Conservation (phyloP, 2,888 invertebrate species). For the Galeruca laticollis region DNA sequence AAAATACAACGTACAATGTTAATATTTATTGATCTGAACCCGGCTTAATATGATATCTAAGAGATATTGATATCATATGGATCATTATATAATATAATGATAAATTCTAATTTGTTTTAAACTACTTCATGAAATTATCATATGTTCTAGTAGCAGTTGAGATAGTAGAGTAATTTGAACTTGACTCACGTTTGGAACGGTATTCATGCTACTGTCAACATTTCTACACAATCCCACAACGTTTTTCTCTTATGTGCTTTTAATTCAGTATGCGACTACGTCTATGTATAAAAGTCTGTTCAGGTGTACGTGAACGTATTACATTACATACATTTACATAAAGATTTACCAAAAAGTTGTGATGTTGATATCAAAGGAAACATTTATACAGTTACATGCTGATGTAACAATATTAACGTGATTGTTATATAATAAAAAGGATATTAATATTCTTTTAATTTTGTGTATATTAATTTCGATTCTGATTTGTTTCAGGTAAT, state of each 20-base stretch:
- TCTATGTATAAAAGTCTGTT: conserved; percentile 10
- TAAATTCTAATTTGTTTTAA: background rate
- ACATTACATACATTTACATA: conserved; percentile 18
- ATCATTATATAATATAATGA: background rate
- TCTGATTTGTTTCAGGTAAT: too few species aligned
- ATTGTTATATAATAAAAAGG: background rate
- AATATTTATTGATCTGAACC: too few species aligned
- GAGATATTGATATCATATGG: too few species aligned
- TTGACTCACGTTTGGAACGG: conserved; percentile 6
- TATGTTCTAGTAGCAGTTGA: background rate
- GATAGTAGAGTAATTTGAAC: background rate
- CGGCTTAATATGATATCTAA: too few species aligned
- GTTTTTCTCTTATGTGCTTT: conserved; percentile 5
- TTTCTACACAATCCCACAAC: background rate
- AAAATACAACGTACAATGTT: too few species aligned
- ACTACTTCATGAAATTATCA: background rate
- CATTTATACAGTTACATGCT: background rate
- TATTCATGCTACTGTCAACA: background rate
- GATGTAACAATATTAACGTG: background rate
- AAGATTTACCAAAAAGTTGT: conserved; percentile 18
- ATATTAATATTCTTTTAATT: too few species aligned
- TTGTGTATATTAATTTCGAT: too few species aligned
- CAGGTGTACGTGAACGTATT: conserved; percentile 21
- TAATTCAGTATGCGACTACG: background rate
- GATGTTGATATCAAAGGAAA: conserved; percentile 19